phyloP scores from a whole-genome alignment of 2,113 vertebrate species.

The Holacanthus passer region DNA sequence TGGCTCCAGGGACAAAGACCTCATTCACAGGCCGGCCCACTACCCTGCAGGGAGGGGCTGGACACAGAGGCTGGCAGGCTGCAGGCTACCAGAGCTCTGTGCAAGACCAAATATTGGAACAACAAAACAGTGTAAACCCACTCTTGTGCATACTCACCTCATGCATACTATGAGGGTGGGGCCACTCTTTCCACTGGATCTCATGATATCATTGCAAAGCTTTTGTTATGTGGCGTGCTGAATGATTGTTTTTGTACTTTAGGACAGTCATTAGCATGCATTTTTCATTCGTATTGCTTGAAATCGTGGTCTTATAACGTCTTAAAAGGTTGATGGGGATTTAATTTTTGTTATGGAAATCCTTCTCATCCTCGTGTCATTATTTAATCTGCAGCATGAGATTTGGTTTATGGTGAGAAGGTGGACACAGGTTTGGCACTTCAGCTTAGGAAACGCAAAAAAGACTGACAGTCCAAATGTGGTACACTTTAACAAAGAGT shows the following conservation, averaged over 20 bases:
- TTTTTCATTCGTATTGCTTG: background rate
- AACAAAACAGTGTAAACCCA: constrained; percentile 44
- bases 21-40: constrained; percentile 79
- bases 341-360: background rate
- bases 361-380: background rate
- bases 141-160: constrained; percentile 34
- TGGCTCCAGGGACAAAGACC: constrained; percentile 79
- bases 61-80: constrained; percentile 58
- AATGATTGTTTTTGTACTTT: constrained; percentile 22
- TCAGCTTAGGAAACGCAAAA: background rate
- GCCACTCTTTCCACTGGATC: background rate
- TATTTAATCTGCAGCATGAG: background rate
- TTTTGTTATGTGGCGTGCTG: background rate
- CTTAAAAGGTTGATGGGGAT: background rate
- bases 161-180: constrained; percentile 13
- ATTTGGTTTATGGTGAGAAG: background rate
- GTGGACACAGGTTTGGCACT: background rate
- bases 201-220: background rate
- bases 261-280: background rate
- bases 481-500: constrained; percentile 5
- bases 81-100: constrained; percentile 54
- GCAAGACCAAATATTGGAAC: constrained; percentile 63
- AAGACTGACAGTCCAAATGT: background rate
- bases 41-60: constrained; percentile 67
- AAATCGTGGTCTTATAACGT: background rate